Evolutionary conservation across 2,888 invertebrate genomes (phyloP).

Genomic region (Chromoteleia sp.): DNA sequence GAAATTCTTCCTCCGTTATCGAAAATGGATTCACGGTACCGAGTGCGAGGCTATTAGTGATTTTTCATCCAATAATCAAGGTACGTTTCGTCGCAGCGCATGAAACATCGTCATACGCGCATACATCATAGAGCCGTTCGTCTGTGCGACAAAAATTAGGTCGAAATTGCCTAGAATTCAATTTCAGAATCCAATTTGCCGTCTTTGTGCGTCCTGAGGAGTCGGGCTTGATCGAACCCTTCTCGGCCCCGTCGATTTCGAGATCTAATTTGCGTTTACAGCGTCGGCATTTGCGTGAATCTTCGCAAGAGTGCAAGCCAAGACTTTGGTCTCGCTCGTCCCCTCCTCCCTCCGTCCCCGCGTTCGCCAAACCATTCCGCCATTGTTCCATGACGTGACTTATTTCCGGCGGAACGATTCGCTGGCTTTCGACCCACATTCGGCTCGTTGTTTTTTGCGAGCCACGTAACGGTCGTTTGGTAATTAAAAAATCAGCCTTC

Average conservation of each 20-base stretch:
- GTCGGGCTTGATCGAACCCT: slow-evolving; percentile 75
- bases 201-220: slow-evolving; percentile 76
- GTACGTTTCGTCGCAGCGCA: slow-evolving; percentile 28
- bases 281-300: slow-evolving; percentile 63
- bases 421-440: slow-evolving; percentile 16
- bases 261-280: slow-evolving; percentile 80
- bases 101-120: slow-evolving; percentile 51
- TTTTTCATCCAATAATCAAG: slow-evolving; percentile 36
- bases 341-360: neutral
- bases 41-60: slow-evolving; percentile 14
- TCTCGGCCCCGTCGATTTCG: slow-evolving; percentile 74
- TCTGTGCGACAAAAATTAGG: slow-evolving; percentile 75
- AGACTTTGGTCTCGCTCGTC: slow-evolving; percentile 40
- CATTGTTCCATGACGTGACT: slow-evolving; percentile 53
- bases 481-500: slow-evolving; percentile 17
- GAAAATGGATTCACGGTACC: neutral
- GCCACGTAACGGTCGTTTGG: too few species aligned
- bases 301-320: slow-evolving; percentile 45
- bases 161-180: slow-evolving; percentile 78
- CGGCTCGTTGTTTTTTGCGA: slow-evolving; percentile 7
- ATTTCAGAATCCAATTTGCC: slow-evolving; percentile 79
- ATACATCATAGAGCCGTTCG: slow-evolving; percentile 50
- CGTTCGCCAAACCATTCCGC: slow-evolving; percentile 42
- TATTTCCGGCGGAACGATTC: slow-evolving; percentile 39
- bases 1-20: slow-evolving; percentile 1